A percentile compares a stretch with the other conserved stretches of the same genome.
phyloP scores from a whole-genome alignment of 2,113 vertebrate species.

The Accipiter cooperii region DNA sequence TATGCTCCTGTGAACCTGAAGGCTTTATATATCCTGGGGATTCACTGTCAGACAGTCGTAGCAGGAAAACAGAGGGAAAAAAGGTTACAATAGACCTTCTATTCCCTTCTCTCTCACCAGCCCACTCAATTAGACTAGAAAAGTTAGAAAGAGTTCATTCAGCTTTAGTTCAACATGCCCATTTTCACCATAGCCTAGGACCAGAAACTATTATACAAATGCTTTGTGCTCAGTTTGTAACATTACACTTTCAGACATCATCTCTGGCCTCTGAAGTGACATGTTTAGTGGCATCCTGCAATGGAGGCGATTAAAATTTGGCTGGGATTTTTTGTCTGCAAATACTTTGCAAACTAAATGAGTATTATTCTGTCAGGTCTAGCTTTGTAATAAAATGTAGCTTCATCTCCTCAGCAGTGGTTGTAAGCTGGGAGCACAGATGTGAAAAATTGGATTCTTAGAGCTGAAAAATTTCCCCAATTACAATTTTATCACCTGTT shows the following conservation, averaged over 20 bases:
- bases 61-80: background rate
- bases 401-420: background rate
- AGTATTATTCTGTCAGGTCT: background rate
- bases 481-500: background rate
- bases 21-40: background rate
- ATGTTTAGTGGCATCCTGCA: background rate
- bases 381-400: background rate
- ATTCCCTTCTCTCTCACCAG: background rate
- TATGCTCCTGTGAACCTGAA: background rate
- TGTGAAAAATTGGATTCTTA: background rate
- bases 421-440: background rate
- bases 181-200: background rate
- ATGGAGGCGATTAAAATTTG: background rate
- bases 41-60: background rate
- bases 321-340: background rate
- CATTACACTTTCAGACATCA: background rate
- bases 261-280: background rate
- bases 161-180: background rate
- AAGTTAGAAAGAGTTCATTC: background rate
- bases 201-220: background rate
- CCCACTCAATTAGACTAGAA: background rate
- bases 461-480: background rate
- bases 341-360: background rate
- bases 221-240: background rate
- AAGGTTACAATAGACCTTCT: background rate